Percentiles rank a stretch among this genome's conserved stretches.
Evolutionary conservation across 2,797 vertebrate species (phyloP).

Genomic region (Numenius phaeopus): DNA sequence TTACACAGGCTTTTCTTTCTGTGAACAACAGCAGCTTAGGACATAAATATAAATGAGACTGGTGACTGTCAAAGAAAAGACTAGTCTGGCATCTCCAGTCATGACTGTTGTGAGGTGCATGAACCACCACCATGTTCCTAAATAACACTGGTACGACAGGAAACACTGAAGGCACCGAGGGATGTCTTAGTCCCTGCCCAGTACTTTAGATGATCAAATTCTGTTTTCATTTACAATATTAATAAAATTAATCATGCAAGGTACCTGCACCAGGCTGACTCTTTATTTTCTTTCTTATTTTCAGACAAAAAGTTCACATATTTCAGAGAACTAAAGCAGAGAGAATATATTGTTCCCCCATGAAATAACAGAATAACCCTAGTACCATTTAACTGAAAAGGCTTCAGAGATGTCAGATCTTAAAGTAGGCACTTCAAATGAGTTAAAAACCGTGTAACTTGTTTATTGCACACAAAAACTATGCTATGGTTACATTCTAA

Average conservation of each 20-base stretch:
- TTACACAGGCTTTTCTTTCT: neutral
- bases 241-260: neutral
- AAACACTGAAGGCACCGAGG: neutral
- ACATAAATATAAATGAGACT: neutral
- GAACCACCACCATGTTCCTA: neutral
- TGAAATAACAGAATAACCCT: neutral
- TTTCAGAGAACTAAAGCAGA: conserved; percentile 6
- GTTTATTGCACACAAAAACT: conserved; percentile 52
- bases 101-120: neutral
- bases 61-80: neutral
- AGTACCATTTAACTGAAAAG: conserved; percentile 1
- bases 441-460: conserved; percentile 52
- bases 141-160: neutral
- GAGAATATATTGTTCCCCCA: neutral
- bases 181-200: neutral
- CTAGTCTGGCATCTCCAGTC: neutral
- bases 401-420: conserved; percentile 27
- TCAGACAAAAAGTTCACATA: neutral
- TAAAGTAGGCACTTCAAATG: conserved; percentile 37
- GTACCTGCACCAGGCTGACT: neutral
- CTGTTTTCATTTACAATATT: neutral
- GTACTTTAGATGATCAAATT: neutral
- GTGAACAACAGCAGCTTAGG: neutral
- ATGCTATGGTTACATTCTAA: conserved; percentile 27
- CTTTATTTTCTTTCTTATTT: neutral